Conservation (phyloP, 2,888 invertebrate genomes). For the Gastrophysa polygoni region DNA sequence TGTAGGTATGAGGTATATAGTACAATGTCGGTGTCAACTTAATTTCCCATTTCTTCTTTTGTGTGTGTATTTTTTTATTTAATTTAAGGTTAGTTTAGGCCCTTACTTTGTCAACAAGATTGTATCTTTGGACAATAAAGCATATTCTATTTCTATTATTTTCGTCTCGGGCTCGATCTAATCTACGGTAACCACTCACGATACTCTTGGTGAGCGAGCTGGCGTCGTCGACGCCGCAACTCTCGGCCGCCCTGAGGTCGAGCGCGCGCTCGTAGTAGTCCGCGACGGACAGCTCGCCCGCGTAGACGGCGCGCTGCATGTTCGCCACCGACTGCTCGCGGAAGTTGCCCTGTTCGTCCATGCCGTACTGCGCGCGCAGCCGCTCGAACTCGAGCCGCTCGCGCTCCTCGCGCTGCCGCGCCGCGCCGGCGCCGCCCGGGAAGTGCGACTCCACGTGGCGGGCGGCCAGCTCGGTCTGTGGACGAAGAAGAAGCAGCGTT, state of each 20-base stretch:
- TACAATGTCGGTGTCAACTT: too few relatives aligned
- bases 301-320: slow-evolving; percentile 82
- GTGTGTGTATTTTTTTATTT: too few relatives aligned
- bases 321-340: slow-evolving; percentile 78
- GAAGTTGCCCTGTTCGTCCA: slow-evolving; percentile 82
- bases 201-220: slow-evolving; percentile 80
- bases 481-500: too few relatives aligned
- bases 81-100: too few relatives aligned
- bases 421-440: background rate
- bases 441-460: background rate
- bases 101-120: too few relatives aligned
- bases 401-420: slow-evolving; percentile 61
- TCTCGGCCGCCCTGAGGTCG: slow-evolving; percentile 76
- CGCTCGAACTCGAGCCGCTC: slow-evolving; percentile 84
- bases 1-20: too few relatives aligned
- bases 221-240: slow-evolving; percentile 81
- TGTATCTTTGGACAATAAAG: too few relatives aligned
- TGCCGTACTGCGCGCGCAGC: slow-evolving; percentile 82
- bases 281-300: slow-evolving; percentile 83
- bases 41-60: too few relatives aligned
- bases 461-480: too few relatives aligned
- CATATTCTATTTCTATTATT: too few relatives aligned
- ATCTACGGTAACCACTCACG: slow-evolving; percentile 47
- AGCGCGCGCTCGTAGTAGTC: slow-evolving; percentile 85
- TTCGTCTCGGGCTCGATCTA: too few relatives aligned